phyloP scores from a whole-genome alignment of 2,888 invertebrate genomes.

The Phoenoteleia sp. region DNA sequence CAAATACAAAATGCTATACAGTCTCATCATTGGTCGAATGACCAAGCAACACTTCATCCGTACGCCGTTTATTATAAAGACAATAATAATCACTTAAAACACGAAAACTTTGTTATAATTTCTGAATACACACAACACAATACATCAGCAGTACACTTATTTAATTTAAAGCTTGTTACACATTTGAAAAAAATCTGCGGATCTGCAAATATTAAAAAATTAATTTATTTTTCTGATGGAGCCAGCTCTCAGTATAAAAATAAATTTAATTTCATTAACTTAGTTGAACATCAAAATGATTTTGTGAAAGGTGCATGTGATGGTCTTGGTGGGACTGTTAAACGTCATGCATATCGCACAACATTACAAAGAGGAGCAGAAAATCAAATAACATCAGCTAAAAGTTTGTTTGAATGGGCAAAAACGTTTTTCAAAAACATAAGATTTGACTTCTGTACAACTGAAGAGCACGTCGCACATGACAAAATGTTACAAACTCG shows the following conservation, averaged over 20 bases:
- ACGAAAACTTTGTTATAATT: not conserved
- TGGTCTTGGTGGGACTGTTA: constrained; percentile 2
- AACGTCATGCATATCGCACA: no score
- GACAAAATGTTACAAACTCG: no score
- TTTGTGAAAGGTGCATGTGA: constrained; percentile 11
- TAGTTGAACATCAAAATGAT: constrained; percentile 8
- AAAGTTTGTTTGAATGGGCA: constrained; percentile 1
- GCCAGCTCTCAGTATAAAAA: constrained; percentile 18
- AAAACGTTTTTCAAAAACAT: not conserved
- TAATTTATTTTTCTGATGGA: constrained; percentile 20
- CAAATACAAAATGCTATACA: constrained; percentile 10
- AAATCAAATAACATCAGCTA: not conserved
- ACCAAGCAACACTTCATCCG: constrained; percentile 4
- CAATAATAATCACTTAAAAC: not conserved
- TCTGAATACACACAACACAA: no score
- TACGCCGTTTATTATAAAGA: not conserved
- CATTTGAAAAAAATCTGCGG: not conserved
- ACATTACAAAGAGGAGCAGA: not conserved
- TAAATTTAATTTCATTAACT: constrained; percentile 42
- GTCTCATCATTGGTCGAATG: not conserved
- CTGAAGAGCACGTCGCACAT: no score
- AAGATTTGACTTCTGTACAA: not conserved
- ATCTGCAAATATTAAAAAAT: not conserved
- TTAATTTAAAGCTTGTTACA: not conserved
- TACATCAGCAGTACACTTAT: no score